Evolutionary conservation across 1,140 invertebrate species (phyloP).

Genomic region (Neodiprion virginianus): DNA sequence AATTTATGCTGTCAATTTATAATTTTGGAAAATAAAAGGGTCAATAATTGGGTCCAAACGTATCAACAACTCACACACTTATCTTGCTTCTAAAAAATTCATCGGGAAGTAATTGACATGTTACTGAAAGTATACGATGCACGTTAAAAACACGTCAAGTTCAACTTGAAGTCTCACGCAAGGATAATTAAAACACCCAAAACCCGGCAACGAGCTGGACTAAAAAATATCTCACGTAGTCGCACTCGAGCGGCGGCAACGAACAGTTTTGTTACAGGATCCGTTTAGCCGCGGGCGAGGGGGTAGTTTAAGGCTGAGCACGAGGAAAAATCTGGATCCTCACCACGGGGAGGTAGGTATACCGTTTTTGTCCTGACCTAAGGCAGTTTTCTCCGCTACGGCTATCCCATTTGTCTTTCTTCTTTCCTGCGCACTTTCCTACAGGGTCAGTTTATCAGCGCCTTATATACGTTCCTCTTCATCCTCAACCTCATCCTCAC

Average conservation of each 20-base stretch:
- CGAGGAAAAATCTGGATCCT: neutral
- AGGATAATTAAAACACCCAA: neutral
- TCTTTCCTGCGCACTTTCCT: neutral
- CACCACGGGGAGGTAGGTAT: neutral
- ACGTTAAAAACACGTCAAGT: no score
- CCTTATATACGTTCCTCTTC: neutral
- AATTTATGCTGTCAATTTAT: no score
- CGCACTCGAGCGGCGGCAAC: neutral
- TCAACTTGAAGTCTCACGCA: neutral
- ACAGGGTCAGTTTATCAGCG: neutral
- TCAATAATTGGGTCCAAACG: no score
- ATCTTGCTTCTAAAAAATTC: no score
- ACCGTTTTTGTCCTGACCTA: neutral
- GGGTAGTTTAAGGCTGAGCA: neutral
- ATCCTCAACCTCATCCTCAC: neutral
- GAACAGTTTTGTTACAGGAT: neutral
- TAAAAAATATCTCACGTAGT: neutral
- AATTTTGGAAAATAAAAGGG: no score
- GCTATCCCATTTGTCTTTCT: neutral
- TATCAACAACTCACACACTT: no score
- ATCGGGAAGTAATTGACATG: no score
- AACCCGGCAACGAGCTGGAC: neutral
- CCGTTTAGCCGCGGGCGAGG: neutral
- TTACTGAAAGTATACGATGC: no score
- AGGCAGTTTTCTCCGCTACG: neutral